Percentiles rank a stretch among this genome's conserved stretches.
These are phyloP conservation scores for Leptocoma aspasia DNA, from an alignment of 2,113 vertebrate genomes.

Conservation along the genomic window DNA sequence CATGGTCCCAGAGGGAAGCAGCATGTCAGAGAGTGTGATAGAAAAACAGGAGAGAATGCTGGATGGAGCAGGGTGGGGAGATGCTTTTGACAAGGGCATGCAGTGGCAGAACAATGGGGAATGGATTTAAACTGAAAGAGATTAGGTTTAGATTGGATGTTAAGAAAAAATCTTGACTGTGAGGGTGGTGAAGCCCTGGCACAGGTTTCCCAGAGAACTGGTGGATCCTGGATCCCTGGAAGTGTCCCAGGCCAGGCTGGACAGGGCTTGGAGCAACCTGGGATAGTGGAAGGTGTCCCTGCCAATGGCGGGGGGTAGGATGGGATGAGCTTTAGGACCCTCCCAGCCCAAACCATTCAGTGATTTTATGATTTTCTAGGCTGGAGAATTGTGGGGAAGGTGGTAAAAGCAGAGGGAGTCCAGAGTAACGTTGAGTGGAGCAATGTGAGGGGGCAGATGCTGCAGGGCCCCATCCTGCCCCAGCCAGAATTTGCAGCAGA, in stretches of 20 bases:
- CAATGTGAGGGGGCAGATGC: not conserved
- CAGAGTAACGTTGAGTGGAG: fast-evolving
- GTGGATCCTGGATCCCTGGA: not conserved
- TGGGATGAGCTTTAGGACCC: not conserved
- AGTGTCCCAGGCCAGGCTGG: not conserved
- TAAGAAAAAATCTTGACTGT: not conserved
- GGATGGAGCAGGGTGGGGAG: not conserved
- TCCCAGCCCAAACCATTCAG: not conserved
- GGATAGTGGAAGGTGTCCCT: fast-evolving
- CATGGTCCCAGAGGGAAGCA: not conserved
- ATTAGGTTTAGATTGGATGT: not conserved
- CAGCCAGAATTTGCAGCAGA: not conserved
- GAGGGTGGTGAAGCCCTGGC: not conserved
- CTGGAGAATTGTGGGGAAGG: fast-evolving
- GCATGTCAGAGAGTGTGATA: fast-evolving
- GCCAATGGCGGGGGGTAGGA: fast-evolving
- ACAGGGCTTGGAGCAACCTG: fast-evolving
- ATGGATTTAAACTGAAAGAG: not conserved
- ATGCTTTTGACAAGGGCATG: not conserved
- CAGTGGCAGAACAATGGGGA: not conserved
- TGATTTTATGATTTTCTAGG: not conserved
- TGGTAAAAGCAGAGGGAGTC: not conserved
- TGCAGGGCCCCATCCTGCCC: not conserved
- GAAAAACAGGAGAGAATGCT: too few relatives aligned
- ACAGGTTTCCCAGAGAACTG: fast-evolving